Evolutionary conservation across 2,113 vertebrate species (phyloP), one percentile per base, ranked within the genome.

Genomic region (Beaufortia kweichowensis): DNA sequence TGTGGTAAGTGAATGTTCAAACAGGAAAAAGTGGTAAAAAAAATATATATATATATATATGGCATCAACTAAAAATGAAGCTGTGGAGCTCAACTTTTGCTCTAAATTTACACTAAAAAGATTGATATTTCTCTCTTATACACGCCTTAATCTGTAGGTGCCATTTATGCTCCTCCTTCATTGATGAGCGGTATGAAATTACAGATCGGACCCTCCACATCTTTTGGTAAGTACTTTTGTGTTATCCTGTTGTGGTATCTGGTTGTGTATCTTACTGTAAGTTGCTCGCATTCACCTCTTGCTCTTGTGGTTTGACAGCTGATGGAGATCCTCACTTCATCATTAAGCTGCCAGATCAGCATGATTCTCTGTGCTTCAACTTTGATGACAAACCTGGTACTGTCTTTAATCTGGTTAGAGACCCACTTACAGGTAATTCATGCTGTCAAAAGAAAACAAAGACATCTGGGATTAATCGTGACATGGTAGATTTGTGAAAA

Each of bases 291-390:
- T 66, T 46, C 26, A 15, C 19, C 23, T 28, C 14, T 46, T 66
- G 64, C 5, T 55, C n/a, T 35, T 21, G 55, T 21, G 12, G n/a
- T 65, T 66, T 48, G n/a, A 19, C 7, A 69, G 6, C 17, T 48
- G 24, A 67, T 5, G 9, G 95, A 75, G 96, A 98, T 80, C 97
- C 97, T 73, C 97, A 98, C 86, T 97, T 98, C 87, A 91, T 98
- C 76, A 93, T 98, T 63, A 90, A 93, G 4, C 89, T 95, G 26
- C 93, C 93, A 24, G 85, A 94, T 57, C 92, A 87, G 77, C 82
- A 92, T 0, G 94, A 98, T 9, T 88, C 93, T 10, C 79, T 98
- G 86, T 98, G 96, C 84, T 98, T 98, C 88, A 98, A 96, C 86
- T 94, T 97, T 50, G 90, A 96, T 2, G 92, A 94, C 81, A 87